Evolutionary conservation across 2,113 vertebrate species (phyloP), one percentile per base, ranked within the genome.

Genomic region (Caloenas nicobarica): DNA sequence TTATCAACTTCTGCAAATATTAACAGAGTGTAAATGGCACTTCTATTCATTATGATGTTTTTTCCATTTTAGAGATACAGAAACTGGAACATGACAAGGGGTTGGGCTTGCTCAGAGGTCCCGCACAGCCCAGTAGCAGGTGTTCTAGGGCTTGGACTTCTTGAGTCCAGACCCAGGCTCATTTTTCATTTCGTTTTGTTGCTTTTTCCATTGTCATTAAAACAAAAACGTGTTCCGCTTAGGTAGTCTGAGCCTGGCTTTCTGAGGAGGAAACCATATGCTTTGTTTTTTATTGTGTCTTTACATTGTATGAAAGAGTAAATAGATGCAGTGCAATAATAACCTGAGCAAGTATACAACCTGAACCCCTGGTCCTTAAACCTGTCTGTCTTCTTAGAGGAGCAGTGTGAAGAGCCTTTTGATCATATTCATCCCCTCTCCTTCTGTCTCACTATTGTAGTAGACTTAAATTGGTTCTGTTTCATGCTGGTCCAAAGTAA

Each of bases 1-100:
- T 74, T 96, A 86, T 38, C 65, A 34, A 83, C 40, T 90, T 96
- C 87, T 86, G 60, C 57, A 86, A 66, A 34, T 42, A 62, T 50
- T 53, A 53, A 15, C 2, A 7, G 1, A 19, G 8, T 54, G 12
- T 58, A 81, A 64, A 38, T 38, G 15, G 2, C 25, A 50, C 28
- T 58, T 81, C 3, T 18, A 26, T 66, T 86, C 34, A 8, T 61
- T 10, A 5, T n/a, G 8, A n/a, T 29, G 19, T 42, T 85, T 54
- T 54, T 57, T 19, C 51, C 9, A 13, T 51, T 56, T 82, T 77
- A 65, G 54, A 78, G 34, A 34, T 40, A 29, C 0, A 1, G 54
- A 57, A 79, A 34, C 13, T 28, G 24, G 26, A 72, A 24, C 14
- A 10, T 17, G 8, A 7, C 71, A n/a, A n/a, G n/a, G 44, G 44